These are phyloP conservation scores for Brachycybe producta DNA, from an alignment of 2,888 invertebrate species.

Conservation along the genomic window DNA sequence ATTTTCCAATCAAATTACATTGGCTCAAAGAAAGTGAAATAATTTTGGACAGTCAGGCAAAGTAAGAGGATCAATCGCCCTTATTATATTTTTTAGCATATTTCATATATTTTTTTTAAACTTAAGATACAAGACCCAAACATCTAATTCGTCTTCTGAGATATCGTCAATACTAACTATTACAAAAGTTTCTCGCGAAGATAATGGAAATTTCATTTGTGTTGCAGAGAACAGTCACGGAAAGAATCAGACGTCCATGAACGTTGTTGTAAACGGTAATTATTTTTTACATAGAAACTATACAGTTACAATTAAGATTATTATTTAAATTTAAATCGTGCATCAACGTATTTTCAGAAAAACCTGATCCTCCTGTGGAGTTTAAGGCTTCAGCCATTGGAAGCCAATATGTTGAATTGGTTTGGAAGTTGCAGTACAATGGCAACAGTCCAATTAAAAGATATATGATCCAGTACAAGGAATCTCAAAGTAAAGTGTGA, in stretches of 20 bases:
- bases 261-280: slow-evolving; percentile 18
- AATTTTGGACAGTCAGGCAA: background rate
- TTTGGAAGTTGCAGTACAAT: slow-evolving; percentile 31
- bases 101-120: background rate
- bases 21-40: slow-evolving; percentile 29
- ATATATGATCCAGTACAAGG: slow-evolving; percentile 33
- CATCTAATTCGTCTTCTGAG: background rate
- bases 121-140: background rate
- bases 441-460: slow-evolving; percentile 31
- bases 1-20: slow-evolving; percentile 31
- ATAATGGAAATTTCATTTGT: slow-evolving; percentile 17
- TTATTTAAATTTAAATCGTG: background rate
- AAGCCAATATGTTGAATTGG: slow-evolving; percentile 29
- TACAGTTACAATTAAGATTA: background rate
- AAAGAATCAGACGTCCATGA: slow-evolving; percentile 10
- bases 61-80: background rate
- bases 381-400: slow-evolving; percentile 27
- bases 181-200: slow-evolving; percentile 14
- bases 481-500: slow-evolving; percentile 18
- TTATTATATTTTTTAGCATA: background rate
- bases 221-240: slow-evolving; percentile 15
- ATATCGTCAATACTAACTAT: slow-evolving; percentile 13
- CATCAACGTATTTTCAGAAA: slow-evolving; percentile 26
- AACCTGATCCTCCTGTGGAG: slow-evolving; percentile 32
- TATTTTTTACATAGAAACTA: background rate